A percentile compares a stretch with the other conserved stretches of the same genome.
Evolutionary conservation across 2,797 vertebrate species (phyloP).

Genomic region (Hypotaenidia philippensis): DNA sequence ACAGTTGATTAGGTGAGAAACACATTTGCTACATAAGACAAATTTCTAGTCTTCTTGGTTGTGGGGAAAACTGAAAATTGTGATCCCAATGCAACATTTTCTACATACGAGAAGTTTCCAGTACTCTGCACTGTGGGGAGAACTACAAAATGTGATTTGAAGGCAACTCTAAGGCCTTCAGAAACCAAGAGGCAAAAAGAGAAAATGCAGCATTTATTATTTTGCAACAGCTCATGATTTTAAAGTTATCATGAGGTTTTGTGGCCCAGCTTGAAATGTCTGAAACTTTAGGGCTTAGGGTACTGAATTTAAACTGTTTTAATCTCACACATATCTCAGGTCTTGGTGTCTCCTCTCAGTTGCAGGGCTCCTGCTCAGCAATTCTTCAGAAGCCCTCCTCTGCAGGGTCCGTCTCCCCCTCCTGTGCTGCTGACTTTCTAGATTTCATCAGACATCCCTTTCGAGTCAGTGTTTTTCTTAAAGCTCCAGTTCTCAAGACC

Average conservation of each 20-base stretch:
- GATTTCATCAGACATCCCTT: not conserved
- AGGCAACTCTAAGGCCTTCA: not conserved
- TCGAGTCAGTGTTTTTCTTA: not conserved
- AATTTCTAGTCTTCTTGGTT: not conserved
- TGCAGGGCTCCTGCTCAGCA: not conserved
- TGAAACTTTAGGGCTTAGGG: not conserved
- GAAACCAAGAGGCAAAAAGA: not conserved
- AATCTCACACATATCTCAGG: not conserved
- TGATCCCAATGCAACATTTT: not conserved
- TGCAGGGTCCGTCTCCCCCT: not conserved
- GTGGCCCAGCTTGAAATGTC: not conserved
- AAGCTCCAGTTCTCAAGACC: not conserved
- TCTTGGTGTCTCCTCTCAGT: not conserved
- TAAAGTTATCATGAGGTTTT: not conserved
- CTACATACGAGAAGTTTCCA: not conserved
- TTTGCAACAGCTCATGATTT: not conserved
- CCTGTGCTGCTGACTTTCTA: not conserved
- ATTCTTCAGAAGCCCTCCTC: not conserved
- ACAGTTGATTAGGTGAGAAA: slow-evolving; percentile 40
- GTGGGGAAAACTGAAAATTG: not conserved
- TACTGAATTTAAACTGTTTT: not conserved
- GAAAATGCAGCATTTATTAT: not conserved
- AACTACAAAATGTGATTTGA: not conserved
- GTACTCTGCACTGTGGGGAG: not conserved
- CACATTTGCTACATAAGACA: not conserved